phyloP scores from a whole-genome alignment of 2,797 vertebrate species.

The Cossypha polioptera region DNA sequence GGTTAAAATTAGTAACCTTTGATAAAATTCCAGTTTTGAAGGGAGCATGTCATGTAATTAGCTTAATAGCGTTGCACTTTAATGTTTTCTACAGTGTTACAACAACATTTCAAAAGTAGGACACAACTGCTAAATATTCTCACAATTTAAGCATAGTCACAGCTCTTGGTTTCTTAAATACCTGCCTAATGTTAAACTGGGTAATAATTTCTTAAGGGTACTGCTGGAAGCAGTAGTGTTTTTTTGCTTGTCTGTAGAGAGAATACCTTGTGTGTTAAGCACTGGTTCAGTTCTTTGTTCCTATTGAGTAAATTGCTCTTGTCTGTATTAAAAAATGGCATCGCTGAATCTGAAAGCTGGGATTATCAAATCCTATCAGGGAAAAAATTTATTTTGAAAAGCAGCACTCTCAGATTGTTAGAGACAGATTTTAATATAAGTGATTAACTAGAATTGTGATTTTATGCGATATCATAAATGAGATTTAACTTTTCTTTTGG shows the following conservation, averaged over 20 bases:
- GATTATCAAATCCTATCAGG: background rate
- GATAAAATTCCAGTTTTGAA: background rate
- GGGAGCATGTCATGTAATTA: background rate
- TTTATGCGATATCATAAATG: background rate
- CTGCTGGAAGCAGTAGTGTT: background rate
- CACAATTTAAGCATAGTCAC: background rate
- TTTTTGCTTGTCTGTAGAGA: background rate
- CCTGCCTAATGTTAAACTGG: background rate
- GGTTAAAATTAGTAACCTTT: conserved; percentile 22
- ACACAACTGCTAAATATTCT: background rate
- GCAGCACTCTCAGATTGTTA: background rate
- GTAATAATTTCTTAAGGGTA: background rate
- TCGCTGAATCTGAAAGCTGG: background rate
- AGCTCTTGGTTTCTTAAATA: background rate
- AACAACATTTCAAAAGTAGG: background rate
- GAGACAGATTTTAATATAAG: background rate
- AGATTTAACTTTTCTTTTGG: background rate
- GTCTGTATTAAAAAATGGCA: conserved; percentile 35
- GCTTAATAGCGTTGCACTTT: background rate
- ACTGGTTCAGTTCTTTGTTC: conserved; percentile 22
- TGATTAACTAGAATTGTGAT: background rate
- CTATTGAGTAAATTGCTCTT: background rate
- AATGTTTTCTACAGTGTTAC: background rate
- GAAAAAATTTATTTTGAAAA: background rate
- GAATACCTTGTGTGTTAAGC: background rate